A percentile compares a stretch with the other conserved stretches of the same genome.
Conservation (phyloP, 2,888 invertebrate species). For the Apotomis betuletana region DNA sequence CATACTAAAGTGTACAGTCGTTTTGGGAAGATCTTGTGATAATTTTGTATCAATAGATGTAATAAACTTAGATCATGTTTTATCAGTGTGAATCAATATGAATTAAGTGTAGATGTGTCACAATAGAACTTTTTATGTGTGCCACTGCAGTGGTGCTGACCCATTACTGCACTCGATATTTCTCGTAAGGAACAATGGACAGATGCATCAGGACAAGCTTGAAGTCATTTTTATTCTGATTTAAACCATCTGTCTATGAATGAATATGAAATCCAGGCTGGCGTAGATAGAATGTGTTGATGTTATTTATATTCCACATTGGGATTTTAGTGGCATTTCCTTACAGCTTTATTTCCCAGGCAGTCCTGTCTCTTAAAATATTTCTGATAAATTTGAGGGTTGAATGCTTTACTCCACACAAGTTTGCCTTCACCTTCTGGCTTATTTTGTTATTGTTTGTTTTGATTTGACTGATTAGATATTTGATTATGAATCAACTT, state of each 20-base stretch:
- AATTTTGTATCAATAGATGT: constrained; percentile 47
- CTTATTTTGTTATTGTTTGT: not conserved
- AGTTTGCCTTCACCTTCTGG: too few species aligned
- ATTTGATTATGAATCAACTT: constrained; percentile 12
- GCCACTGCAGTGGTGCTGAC: too few species aligned
- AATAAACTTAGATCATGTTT: constrained; percentile 7
- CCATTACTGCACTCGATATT: too few species aligned
- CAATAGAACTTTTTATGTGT: not conserved
- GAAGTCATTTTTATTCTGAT: not conserved
- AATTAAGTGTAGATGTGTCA: constrained; percentile 25
- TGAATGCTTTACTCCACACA: too few species aligned
- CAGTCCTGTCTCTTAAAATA: too few species aligned
- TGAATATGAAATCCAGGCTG: too few species aligned
- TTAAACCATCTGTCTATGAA: not conserved
- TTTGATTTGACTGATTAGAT: constrained; percentile 27
- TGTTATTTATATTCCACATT: too few species aligned
- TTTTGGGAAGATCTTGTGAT: constrained; percentile 42
- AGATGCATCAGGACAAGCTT: not conserved
- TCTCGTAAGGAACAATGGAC: too few species aligned
- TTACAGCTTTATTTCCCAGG: too few species aligned
- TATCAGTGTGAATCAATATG: constrained; percentile 13
- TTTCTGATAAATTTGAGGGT: too few species aligned
- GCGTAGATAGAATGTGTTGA: too few species aligned
- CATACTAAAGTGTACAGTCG: constrained; percentile 26
- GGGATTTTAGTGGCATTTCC: too few species aligned